Base-by-base conservation (phyloP, 2,113 vertebrate species). In the Hemiscyllium ocellatum region DNA sequence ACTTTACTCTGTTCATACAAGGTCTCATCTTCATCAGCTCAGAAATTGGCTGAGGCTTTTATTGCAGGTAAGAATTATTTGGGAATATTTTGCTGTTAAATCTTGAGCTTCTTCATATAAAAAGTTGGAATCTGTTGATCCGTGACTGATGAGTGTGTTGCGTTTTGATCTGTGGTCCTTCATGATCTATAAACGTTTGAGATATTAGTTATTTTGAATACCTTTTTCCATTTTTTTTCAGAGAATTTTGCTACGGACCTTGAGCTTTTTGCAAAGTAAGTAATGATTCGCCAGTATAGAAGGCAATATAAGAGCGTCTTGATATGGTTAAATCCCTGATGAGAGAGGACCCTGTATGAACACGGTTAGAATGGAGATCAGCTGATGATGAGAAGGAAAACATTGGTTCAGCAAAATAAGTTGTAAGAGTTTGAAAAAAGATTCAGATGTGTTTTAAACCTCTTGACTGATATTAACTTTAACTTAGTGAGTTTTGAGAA, bases 201-300 rank as follows among this genome's bases (percentile, higher is more conserved):
- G 10, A 13, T 52, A 12, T 96, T 61, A 50, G 0, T 85, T 96
- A 29, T 95, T 24, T 56, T 83, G 17, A 65, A 70, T 66, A 61
- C 5, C 4, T 3, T n/a, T 22, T 61, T 26, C 56, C 2, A 85
- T 97, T 96, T 97, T 97, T 89, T 95, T 96, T 61, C 97, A 99
- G 99, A 99, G 96, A 97, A 96, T 96, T 99, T 99, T 97, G 98
- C 99, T 7, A 98, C 97, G 96, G 99, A 99, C 97, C 97, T 99
- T 69, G 99, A 99, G 96, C 97, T 98, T 96, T 99, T 99, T 97
- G 98, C 99, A 76, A 98, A 98, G 99, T 99, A 97, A 96, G 97
- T 97, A 7, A 19, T 33, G 47, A 26, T 76, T n/a, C 29, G 72
- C n/a, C 65, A 91, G 33, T 66, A 33, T n/a, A 91, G 56, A 33